These are phyloP conservation scores for Sympetrum striolatum DNA, from an alignment of 2,888 invertebrate species.

Conservation along the genomic window DNA sequence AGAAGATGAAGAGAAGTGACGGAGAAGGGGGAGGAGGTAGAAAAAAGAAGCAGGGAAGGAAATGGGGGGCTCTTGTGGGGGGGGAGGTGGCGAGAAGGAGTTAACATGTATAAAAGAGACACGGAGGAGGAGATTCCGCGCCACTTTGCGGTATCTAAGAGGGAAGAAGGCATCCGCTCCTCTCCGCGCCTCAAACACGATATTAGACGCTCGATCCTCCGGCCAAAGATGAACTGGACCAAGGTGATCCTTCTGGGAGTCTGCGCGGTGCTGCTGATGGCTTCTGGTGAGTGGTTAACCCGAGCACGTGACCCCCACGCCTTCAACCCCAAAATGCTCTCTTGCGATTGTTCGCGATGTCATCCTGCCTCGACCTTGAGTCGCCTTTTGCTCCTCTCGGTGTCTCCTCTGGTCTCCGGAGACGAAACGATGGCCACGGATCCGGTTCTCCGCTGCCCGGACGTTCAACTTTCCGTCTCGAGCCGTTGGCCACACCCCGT, in stretches of 20 bases:
- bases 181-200: not conserved
- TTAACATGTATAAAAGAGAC: slow-evolving; percentile 17
- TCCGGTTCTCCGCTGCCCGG: slow-evolving; percentile 24
- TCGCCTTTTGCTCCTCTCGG: not conserved
- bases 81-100: not conserved
- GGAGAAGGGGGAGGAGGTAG: not conserved
- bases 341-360: not conserved
- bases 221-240: not conserved
- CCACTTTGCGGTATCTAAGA: not conserved
- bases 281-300: not conserved
- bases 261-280: not conserved
- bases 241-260: not conserved
- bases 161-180: not conserved
- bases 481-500: not conserved
- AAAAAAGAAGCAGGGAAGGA: not conserved
- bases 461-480: slow-evolving; percentile 25
- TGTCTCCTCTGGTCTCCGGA: not conserved
- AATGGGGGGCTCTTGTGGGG: not conserved
- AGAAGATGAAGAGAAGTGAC: not conserved
- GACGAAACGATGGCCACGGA: not conserved
- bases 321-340: not conserved
- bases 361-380: not conserved
- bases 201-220: not conserved
- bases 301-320: not conserved
- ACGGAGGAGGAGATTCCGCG: not conserved